phyloP scores from a whole-genome alignment of 2,797 vertebrate genomes.

The Acanthiza pusilla region DNA sequence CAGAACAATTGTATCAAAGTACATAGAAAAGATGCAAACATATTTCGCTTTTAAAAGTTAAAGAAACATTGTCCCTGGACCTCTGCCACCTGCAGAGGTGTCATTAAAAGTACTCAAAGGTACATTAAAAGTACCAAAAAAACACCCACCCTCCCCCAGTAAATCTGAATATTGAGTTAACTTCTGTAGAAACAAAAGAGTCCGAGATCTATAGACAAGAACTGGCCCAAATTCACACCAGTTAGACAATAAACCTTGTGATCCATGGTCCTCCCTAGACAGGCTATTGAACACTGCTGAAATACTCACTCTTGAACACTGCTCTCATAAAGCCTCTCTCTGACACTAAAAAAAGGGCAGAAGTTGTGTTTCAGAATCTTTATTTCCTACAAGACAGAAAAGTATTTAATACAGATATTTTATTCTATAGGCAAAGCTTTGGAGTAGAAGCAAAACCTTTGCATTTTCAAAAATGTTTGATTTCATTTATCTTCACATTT shows the following conservation, averaged over 20 bases:
- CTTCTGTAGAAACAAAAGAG: not conserved
- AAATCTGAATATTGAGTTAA: not conserved
- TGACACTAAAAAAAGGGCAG: not conserved
- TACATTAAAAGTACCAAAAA: not conserved
- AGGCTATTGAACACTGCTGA: not conserved
- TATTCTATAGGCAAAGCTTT: not conserved
- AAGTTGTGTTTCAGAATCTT: not conserved
- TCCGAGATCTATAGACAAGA: not conserved
- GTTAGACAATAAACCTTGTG: not conserved
- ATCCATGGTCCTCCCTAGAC: not conserved
- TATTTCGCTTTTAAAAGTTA: not conserved
- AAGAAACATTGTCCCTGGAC: not conserved
- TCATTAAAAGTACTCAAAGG: too few relatives aligned
- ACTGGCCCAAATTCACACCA: not conserved
- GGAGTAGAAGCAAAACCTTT: not conserved
- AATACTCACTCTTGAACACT: not conserved
- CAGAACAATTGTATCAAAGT: not conserved
- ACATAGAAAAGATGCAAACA: not conserved
- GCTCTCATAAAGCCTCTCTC: not conserved
- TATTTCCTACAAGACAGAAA: not conserved
- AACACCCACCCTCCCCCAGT: accelerated
- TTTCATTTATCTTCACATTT: not conserved
- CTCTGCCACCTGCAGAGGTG: not conserved
- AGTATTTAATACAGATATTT: not conserved
- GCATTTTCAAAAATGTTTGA: not conserved